phyloP scores from a whole-genome alignment of 1,140 invertebrate species.

The Tribolium madens region DNA sequence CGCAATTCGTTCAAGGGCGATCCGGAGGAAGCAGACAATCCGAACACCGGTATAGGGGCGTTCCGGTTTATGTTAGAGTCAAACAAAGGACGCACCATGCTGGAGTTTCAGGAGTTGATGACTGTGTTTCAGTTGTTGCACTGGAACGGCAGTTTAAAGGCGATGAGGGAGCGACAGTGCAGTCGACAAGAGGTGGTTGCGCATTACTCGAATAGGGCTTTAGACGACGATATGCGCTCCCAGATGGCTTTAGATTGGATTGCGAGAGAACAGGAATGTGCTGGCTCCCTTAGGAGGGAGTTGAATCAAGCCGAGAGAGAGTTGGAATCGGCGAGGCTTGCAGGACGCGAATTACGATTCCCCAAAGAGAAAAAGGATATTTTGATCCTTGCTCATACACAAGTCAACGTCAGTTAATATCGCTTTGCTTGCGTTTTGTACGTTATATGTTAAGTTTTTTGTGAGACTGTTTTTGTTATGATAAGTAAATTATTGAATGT shows the following conservation, averaged over 20 bases:
- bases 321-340: slow-evolving; percentile 88
- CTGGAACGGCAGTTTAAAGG: slow-evolving; percentile 95
- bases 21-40: slow-evolving; percentile 81
- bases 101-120: slow-evolving; percentile 97
- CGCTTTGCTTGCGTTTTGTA: slow-evolving; percentile 46
- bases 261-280: slow-evolving; percentile 85
- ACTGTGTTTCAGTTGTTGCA: slow-evolving; percentile 95
- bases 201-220: slow-evolving; percentile 89
- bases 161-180: slow-evolving; percentile 92
- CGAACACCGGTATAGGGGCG: slow-evolving; percentile 89
- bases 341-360: slow-evolving; percentile 91
- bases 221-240: slow-evolving; percentile 95
- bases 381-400: slow-evolving; percentile 86
- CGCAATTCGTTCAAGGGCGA: slow-evolving; percentile 75
- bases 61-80: slow-evolving; percentile 96
- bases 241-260: slow-evolving; percentile 98
- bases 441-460: slow-evolving; percentile 52
- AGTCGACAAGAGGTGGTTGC: slow-evolving; percentile 96
- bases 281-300: slow-evolving; percentile 84
- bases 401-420: slow-evolving; percentile 71
- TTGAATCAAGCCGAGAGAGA: slow-evolving; percentile 87
- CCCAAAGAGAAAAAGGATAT: slow-evolving; percentile 97
- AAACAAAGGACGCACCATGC: slow-evolving; percentile 93
- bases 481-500: slow-evolving; percentile 54
- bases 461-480: slow-evolving; percentile 56